Conservation (phyloP, 2,888 invertebrate species). For the Eledona agricola region DNA sequence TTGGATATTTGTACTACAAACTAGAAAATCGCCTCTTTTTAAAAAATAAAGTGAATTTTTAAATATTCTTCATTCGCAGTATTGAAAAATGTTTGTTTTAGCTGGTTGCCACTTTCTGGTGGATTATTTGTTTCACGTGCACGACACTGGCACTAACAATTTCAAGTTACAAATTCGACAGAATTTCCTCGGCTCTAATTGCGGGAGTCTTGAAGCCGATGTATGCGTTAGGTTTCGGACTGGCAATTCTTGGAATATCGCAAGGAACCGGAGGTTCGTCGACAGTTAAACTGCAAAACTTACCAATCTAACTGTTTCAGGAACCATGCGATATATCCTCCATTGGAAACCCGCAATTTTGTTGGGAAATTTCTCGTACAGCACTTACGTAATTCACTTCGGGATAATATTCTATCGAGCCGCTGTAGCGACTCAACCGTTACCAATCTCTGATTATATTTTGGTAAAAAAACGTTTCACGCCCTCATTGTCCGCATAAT, state of each 20-base stretch:
- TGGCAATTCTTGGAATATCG: slow-evolving; percentile 49
- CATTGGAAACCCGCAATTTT: slow-evolving; percentile 44
- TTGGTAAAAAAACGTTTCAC: slow-evolving; percentile 39
- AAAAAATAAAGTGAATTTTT: background rate
- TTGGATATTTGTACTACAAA: slow-evolving; percentile 45
- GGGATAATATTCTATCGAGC: slow-evolving; percentile 45
- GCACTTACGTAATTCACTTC: slow-evolving; percentile 44
- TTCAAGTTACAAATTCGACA: slow-evolving; percentile 41
- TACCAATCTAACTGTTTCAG: slow-evolving; percentile 33
- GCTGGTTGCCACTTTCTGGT: slow-evolving; percentile 27
- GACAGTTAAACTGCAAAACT: background rate
- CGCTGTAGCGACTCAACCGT: slow-evolving; percentile 38
- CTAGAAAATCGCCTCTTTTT: slow-evolving; percentile 5
- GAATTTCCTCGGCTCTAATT: slow-evolving; percentile 42
- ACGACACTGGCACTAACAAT: slow-evolving; percentile 35
- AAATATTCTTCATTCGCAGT: slow-evolving; percentile 1
- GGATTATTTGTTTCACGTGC: slow-evolving; percentile 41
- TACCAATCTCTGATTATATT: slow-evolving; percentile 45
- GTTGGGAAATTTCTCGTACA: slow-evolving; percentile 45
- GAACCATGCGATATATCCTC: slow-evolving; percentile 36
- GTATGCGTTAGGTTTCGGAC: slow-evolving; percentile 49
- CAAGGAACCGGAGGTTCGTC: slow-evolving; percentile 40
- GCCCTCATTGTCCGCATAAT: no score
- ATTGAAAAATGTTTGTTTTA: no score
- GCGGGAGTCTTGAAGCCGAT: slow-evolving; percentile 46